These are phyloP conservation scores for Chydorus sphaericus DNA, from an alignment of 2,888 invertebrate species.

Conservation along the genomic window DNA sequence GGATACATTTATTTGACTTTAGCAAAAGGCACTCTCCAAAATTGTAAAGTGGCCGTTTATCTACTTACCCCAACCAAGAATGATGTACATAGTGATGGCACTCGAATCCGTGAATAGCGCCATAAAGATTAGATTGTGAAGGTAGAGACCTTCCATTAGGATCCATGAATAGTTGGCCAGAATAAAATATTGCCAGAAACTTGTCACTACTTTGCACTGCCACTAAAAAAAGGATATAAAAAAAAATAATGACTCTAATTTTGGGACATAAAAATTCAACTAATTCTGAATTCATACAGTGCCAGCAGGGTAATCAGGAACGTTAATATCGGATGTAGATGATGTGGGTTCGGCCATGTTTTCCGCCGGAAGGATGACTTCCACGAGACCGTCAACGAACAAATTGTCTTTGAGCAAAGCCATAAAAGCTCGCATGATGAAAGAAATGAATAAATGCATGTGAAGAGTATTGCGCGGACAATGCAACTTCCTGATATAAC, in stretches of 20 bases:
- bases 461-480: slow-evolving; percentile 52
- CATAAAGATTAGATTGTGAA: slow-evolving; percentile 50
- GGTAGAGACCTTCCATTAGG: slow-evolving; percentile 52
- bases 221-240: slow-evolving; percentile 28
- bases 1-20: background rate
- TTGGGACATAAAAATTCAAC: background rate
- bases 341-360: background rate
- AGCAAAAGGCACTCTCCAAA: background rate
- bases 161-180: slow-evolving; percentile 57
- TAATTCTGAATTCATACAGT: background rate
- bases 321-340: background rate
- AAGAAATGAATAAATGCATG: slow-evolving; percentile 52
- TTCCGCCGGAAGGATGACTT: background rate
- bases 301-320: background rate
- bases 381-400: slow-evolving; percentile 25
- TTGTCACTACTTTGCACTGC: slow-evolving; percentile 47
- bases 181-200: slow-evolving; percentile 48
- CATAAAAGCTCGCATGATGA: slow-evolving; percentile 45
- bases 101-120: slow-evolving; percentile 48
- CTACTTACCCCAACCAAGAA: slow-evolving; percentile 48
- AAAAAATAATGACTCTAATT: background rate
- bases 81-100: slow-evolving; percentile 42
- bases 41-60: too few species aligned
- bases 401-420: slow-evolving; percentile 42
- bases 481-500: slow-evolving; percentile 44